Base-by-base conservation (phyloP, 1,140 invertebrate species). In the Heliconius nattereri region DNA sequence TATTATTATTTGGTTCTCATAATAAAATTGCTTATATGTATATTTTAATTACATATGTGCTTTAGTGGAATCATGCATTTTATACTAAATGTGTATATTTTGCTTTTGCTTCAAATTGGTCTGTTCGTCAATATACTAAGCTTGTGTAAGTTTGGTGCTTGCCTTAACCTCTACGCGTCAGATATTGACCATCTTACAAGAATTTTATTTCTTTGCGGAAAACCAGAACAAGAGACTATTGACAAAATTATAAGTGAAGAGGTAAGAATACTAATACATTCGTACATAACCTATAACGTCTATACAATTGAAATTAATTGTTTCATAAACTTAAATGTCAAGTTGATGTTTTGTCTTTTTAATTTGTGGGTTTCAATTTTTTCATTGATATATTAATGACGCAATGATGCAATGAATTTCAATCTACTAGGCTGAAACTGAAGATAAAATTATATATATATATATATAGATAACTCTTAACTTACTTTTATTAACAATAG, bases 121-220 rank as follows among this genome's bases (percentile, higher is more conserved):
- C 16, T 78, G 81, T 83, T 52, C 76, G 45, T 72, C 40, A 37
- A 75, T 74, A 66, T 66, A 83, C 71, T 80, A 60, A 35, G 85
- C 87, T 90, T 92, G 81, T 92, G 86, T 90, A 87, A 85, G 92
- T 91, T 89, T 91, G 88, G 87, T 90, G 93, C 94, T 94, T 94
- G 87, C 94, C 94, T 95, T 95, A 95, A 95, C 94, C 86, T 90
- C 85, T 84, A 87, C 87, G 86, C 90, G 88, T 91, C 96, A 98
- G 98, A 98, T 96, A 98, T 98, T 95, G 98, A 98, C 95, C 98
- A 98, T 94, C 95, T 98, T 95, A 98, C 97, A 85, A 96, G 97
- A 94, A 98, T 98, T 91, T 96, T 99, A 95, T 96, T 96, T 88
- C 95, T 99, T 82, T 98, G 97, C 94, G 98, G 98, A 81, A 98